These are phyloP conservation scores for Numenius phaeopus DNA, from an alignment of 2,797 vertebrate genomes.

Conservation along the genomic window DNA sequence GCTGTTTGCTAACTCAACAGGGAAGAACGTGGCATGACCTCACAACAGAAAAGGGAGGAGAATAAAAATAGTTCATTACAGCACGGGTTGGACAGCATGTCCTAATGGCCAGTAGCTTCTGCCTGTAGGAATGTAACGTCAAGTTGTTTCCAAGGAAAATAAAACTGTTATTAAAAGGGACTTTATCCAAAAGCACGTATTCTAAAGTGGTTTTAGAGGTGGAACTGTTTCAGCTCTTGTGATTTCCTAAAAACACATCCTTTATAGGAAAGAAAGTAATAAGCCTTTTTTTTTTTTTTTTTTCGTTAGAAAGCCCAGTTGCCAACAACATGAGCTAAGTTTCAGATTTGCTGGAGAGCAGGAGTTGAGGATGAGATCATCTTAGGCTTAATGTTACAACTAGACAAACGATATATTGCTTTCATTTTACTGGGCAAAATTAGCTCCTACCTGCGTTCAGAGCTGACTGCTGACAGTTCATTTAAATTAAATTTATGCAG, in stretches of 20 bases:
- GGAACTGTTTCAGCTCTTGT: not conserved
- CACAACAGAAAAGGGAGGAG: not conserved
- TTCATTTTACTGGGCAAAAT: not conserved
- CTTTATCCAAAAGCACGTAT: not conserved
- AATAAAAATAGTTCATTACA: slow-evolving; percentile 59
- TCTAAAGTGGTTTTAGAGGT: not conserved
- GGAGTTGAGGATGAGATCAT: not conserved
- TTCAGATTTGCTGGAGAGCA: not conserved
- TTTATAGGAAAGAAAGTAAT: not conserved
- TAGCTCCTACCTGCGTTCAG: not conserved
- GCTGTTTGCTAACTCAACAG: not conserved
- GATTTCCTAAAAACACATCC: not conserved
- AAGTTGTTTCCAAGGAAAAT: slow-evolving; percentile 20
- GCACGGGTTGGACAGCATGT: not conserved
- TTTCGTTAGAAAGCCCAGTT: not conserved
- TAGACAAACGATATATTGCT: not conserved
- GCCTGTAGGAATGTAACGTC: not conserved
- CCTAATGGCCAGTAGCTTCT: not conserved
- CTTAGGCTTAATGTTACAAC: not conserved
- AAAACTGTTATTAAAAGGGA: not conserved
- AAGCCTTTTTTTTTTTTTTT: not conserved
- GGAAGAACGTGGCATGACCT: slow-evolving; percentile 1
- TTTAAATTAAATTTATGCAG: not conserved
- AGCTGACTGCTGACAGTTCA: not conserved
- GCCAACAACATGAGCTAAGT: not conserved